Evolutionary conservation across 2,113 vertebrate genomes (phyloP).

Genomic region (Agapornis roseicollis): DNA sequence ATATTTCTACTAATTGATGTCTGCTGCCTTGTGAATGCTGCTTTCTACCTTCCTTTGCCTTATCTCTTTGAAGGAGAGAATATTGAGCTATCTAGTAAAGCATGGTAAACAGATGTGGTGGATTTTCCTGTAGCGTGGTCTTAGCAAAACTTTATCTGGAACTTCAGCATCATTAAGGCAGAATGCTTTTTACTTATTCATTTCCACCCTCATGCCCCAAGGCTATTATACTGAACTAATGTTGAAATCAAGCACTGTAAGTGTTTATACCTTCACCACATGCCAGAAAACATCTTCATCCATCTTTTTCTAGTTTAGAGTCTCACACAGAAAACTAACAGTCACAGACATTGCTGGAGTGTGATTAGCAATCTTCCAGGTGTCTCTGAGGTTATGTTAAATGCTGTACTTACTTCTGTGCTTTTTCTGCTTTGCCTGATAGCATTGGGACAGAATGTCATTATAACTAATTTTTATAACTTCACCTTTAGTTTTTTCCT

Average conservation of each 20-base stretch:
- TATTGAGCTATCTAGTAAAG: not conserved
- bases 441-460: not conserved
- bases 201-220: not conserved
- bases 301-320: not conserved
- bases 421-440: not conserved
- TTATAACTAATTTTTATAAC: not conserved
- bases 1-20: not conserved
- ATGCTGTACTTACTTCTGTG: not conserved
- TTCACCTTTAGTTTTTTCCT: not conserved
- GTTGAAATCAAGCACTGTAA: not conserved
- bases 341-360: not conserved
- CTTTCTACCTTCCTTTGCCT: not conserved
- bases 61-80: not conserved
- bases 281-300: not conserved
- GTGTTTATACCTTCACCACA: not conserved
- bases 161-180: not conserved
- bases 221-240: not conserved
- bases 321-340: not conserved
- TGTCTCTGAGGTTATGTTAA: not conserved
- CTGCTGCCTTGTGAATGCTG: not conserved
- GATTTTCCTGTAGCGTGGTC: not conserved
- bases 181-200: not conserved
- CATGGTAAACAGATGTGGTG: not conserved
- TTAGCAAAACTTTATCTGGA: not conserved
- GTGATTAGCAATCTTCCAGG: not conserved